Percentiles rank a stretch among this genome's conserved stretches.
Evolutionary conservation across 2,113 vertebrate species (phyloP).

Genomic region (Cyprinodon brontotheroides): DNA sequence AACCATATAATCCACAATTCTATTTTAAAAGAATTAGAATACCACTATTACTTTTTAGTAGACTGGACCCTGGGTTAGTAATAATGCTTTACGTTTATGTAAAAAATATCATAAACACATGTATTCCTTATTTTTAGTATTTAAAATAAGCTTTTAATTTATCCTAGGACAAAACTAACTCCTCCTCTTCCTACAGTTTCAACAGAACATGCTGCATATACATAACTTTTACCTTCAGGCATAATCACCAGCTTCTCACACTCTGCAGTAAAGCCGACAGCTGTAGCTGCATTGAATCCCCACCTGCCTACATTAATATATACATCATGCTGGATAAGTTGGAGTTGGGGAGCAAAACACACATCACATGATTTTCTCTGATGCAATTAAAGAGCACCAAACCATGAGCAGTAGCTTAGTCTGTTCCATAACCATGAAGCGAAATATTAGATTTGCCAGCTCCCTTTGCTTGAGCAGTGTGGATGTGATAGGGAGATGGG

Average conservation of each 20-base stretch:
- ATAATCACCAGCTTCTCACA: slow-evolving; percentile 37
- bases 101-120: not conserved
- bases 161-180: not conserved
- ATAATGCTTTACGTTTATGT: too few species aligned
- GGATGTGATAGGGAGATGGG: slow-evolving; percentile 59
- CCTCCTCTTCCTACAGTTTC: not conserved
- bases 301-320: slow-evolving; percentile 64
- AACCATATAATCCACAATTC: slow-evolving; percentile 29
- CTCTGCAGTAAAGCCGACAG: slow-evolving; percentile 53
- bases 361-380: slow-evolving; percentile 67
- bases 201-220: slow-evolving; percentile 7
- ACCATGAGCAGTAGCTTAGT: slow-evolving; percentile 57
- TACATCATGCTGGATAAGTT: slow-evolving; percentile 64
- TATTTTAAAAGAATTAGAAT: slow-evolving; percentile 26
- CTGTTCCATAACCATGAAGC: slow-evolving; percentile 68
- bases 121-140: not conserved
- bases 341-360: slow-evolving; percentile 57
- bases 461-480: slow-evolving; percentile 45
- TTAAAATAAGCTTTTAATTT: not conserved
- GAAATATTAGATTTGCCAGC: slow-evolving; percentile 67
- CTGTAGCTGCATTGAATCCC: slow-evolving; percentile 44
- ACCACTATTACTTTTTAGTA: slow-evolving; percentile 26
- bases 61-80: not conserved
- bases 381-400: slow-evolving; percentile 70
- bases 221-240: slow-evolving; percentile 22